Percentiles rank a stretch among this genome's conserved stretches.
These are phyloP conservation scores for Galago senegalensis DNA, from an alignment of 2,797 vertebrate genomes.

Conservation along the genomic window DNA sequence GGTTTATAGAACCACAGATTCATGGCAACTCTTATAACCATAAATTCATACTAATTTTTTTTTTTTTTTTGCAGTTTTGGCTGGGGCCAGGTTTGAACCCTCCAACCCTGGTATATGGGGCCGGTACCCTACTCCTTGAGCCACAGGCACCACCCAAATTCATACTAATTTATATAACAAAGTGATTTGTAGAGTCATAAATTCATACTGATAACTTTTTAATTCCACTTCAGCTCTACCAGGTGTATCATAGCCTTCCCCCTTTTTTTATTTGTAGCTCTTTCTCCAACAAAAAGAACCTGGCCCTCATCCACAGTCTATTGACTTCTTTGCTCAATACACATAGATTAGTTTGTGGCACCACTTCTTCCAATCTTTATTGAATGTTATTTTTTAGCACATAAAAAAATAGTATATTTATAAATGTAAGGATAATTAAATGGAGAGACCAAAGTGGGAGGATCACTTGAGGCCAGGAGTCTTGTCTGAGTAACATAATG, in stretches of 20 bases:
- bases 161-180: background rate
- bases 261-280: background rate
- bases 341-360: background rate
- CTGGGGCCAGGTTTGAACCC: too few species aligned
- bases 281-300: constrained; percentile 24
- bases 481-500: background rate
- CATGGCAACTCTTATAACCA: background rate
- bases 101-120: too few species aligned
- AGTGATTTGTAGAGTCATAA: background rate
- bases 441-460: background rate
- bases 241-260: background rate
- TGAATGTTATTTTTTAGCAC: background rate
- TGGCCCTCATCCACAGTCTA: background rate
- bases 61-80: too few species aligned
- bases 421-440: constrained; percentile 37
- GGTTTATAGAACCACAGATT: background rate
- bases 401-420: background rate
- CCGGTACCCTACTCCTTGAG: background rate
- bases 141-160: background rate
- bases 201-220: background rate
- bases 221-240: background rate
- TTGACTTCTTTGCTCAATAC: background rate
- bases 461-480: background rate
- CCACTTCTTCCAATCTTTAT: background rate
- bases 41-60: background rate